A percentile compares a stretch with the other conserved stretches of the same genome.
These are phyloP conservation scores for Drosophila tsacasi DNA, from an alignment of 1,140 invertebrate genomes.

Conservation along the genomic window DNA sequence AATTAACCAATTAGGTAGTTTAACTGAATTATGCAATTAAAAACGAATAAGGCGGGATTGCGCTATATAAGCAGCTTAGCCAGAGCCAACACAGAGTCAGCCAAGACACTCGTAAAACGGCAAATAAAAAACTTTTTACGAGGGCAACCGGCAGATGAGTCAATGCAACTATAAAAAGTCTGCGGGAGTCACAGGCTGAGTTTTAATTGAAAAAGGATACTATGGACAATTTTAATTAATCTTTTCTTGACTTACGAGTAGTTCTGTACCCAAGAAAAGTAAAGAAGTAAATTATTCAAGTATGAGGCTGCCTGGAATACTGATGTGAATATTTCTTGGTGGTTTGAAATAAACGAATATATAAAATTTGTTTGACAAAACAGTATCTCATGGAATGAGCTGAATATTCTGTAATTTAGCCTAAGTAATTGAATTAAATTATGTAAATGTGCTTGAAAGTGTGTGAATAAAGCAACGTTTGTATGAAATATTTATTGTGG, in stretches of 20 bases:
- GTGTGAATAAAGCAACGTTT: constrained; percentile 54
- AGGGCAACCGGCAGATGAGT: constrained; percentile 12
- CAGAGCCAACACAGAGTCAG: constrained; percentile 11
- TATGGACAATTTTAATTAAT: not conserved
- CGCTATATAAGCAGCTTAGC: constrained; percentile 39
- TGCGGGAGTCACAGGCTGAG: constrained; percentile 1
- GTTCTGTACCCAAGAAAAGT: not conserved
- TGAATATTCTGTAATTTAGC: constrained; percentile 42
- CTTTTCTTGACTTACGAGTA: not conserved
- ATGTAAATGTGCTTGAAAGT: constrained; percentile 65
- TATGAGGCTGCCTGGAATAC: not conserved
- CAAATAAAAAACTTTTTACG: constrained; percentile 42
- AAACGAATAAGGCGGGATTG: constrained; percentile 19
- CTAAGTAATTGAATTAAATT: constrained; percentile 23
- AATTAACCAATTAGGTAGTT: constrained; percentile 30
- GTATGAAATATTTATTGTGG: constrained; percentile 3
- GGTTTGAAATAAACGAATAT: constrained; percentile 3
- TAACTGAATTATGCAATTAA: constrained; percentile 32
- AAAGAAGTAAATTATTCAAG: constrained; percentile 3
- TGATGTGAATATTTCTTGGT: not conserved
- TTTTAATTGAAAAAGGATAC: constrained; percentile 36
- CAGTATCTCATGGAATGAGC: constrained; percentile 23
- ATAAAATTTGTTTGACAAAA: constrained; percentile 19
- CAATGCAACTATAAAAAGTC: constrained; percentile 23
- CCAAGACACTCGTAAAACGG: constrained; percentile 27